Conservation (phyloP, 2,888 invertebrate genomes). For the Parthenolecanium corni region DNA sequence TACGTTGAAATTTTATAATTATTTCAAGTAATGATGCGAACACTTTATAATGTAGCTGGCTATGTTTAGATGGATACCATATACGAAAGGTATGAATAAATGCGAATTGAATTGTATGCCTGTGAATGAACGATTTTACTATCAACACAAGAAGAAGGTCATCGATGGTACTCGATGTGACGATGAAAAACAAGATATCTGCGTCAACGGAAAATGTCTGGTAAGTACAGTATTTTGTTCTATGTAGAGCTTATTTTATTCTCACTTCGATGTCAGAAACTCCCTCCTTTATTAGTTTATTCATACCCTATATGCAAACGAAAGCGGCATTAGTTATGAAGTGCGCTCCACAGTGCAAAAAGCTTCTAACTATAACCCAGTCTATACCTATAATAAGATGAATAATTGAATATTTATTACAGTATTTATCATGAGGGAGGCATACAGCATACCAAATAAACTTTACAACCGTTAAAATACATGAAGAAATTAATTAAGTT, state of each 20-base stretch:
- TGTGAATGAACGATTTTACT: slow-evolving; percentile 78
- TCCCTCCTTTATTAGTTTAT: too few relatives aligned
- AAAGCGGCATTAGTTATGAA: too few relatives aligned
- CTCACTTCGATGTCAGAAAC: background rate
- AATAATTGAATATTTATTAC: too few relatives aligned
- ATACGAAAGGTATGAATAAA: slow-evolving; percentile 72
- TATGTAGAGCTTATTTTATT: background rate
- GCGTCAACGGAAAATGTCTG: slow-evolving; percentile 87
- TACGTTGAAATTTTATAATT: background rate
- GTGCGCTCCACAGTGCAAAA: too few relatives aligned
- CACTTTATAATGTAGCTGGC: background rate
- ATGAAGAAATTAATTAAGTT: too few relatives aligned
- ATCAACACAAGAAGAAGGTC: slow-evolving; percentile 67
- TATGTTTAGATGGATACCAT: slow-evolving; percentile 66
- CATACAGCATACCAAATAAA: too few relatives aligned
- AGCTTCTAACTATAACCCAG: too few relatives aligned
- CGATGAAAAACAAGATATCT: slow-evolving; percentile 75
- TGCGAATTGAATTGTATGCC: slow-evolving; percentile 97
- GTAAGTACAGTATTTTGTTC: slow-evolving; percentile 45
- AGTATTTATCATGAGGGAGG: too few relatives aligned
- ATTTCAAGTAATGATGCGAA: slow-evolving; percentile 9
- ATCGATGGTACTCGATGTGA: slow-evolving; percentile 74
- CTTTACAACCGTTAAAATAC: too few relatives aligned
- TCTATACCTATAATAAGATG: too few relatives aligned
- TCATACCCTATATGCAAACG: too few relatives aligned